Conservation (phyloP, 1,140 invertebrate genomes). For the Drosophila sechellia region DNA sequence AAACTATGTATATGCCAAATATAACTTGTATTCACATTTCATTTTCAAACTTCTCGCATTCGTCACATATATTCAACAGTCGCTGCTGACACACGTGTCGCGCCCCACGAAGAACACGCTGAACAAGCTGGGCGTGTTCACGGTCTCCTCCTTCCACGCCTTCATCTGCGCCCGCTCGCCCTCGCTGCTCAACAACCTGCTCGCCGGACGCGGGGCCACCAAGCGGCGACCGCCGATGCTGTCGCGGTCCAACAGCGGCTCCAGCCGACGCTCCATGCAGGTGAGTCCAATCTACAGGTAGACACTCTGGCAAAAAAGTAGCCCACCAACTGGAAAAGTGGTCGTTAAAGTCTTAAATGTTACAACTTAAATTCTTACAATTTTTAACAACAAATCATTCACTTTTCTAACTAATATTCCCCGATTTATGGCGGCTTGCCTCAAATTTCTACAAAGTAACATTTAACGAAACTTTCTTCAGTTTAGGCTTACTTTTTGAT, state of each 20-base stretch:
- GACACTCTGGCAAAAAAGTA: not conserved
- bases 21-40: conserved; percentile 27
- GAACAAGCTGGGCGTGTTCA: conserved; percentile 98
- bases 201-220: conserved; percentile 95
- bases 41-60: conserved; percentile 17
- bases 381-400: not conserved
- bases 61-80: conserved; percentile 87
- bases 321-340: not conserved
- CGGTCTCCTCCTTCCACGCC: conserved; percentile 98
- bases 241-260: conserved; percentile 94
- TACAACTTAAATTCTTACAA: too few relatives aligned
- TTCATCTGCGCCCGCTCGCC: conserved; percentile 98
- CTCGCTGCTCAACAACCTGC: conserved; percentile 95
- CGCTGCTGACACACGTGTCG: conserved; percentile 96
- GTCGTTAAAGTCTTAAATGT: not conserved
- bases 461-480: not conserved
- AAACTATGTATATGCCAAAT: conserved; percentile 1
- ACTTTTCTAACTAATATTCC: not conserved
- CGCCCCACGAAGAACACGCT: conserved; percentile 97
- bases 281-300: conserved; percentile 75
- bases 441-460: not conserved
- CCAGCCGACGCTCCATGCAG: conserved; percentile 92
- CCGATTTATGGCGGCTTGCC: too few relatives aligned
- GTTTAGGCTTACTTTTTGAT: not conserved
- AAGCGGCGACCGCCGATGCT: conserved; percentile 94